Evolutionary conservation across 1,140 invertebrate species (phyloP).

Genomic region (Penaeus chinensis): DNA sequence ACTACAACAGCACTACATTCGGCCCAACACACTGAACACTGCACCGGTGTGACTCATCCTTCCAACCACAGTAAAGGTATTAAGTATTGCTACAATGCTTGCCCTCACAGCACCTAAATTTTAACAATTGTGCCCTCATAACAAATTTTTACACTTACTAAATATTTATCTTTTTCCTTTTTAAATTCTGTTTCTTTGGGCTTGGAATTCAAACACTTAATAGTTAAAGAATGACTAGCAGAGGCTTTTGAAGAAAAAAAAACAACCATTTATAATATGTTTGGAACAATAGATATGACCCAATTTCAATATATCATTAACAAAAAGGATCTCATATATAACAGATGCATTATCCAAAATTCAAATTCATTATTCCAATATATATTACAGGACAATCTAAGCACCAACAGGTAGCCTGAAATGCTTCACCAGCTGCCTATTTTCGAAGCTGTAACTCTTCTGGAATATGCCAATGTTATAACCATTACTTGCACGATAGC

Average conservation of each 20-base stretch:
- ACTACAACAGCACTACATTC: slow-evolving; percentile 19
- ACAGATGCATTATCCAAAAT: slow-evolving; percentile 32
- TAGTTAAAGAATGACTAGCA: slow-evolving; percentile 59
- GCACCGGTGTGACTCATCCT: slow-evolving; percentile 28
- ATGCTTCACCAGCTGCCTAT: slow-evolving; percentile 52
- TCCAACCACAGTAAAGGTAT: slow-evolving; percentile 11
- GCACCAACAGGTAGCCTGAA: slow-evolving; percentile 56
- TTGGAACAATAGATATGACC: slow-evolving; percentile 28
- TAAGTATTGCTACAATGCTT: slow-evolving; percentile 25
- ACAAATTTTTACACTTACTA: slow-evolving; percentile 8
- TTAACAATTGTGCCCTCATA: slow-evolving; percentile 34
- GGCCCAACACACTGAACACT: slow-evolving; percentile 22
- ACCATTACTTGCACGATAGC: not conserved
- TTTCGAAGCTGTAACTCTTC: slow-evolving; percentile 6
- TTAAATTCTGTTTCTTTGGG: slow-evolving; percentile 46
- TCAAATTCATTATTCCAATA: slow-evolving; percentile 50
- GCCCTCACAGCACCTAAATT: slow-evolving; percentile 42
- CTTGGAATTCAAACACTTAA: slow-evolving; percentile 52
- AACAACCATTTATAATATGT: slow-evolving; percentile 19
- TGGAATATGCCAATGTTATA: not conserved
- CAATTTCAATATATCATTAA: slow-evolving; percentile 43
- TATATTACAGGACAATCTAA: slow-evolving; percentile 48
- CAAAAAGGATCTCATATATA: slow-evolving; percentile 40
- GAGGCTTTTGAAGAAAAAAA: slow-evolving; percentile 52
- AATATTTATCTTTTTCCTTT: slow-evolving; percentile 24